Percentiles rank a stretch among this genome's conserved stretches.
These are phyloP conservation scores for Bombus superbus DNA, from an alignment of 1,140 invertebrate species.

Conservation along the genomic window DNA sequence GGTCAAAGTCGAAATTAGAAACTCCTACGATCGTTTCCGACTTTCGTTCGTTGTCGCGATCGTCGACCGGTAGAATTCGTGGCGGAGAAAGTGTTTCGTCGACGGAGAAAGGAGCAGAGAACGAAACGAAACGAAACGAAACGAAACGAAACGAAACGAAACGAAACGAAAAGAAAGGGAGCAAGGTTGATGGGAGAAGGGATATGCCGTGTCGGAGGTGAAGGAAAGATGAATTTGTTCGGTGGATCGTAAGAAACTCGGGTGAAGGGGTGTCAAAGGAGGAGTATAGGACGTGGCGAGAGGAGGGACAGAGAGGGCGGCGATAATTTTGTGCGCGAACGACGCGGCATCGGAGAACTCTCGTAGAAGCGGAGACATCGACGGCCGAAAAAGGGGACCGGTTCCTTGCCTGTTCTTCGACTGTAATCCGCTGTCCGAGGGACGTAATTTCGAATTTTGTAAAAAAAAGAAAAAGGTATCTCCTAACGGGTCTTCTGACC, in stretches of 20 bases:
- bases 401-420: conserved; percentile 55
- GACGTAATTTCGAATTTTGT: conserved; percentile 58
- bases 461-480: conserved; percentile 30
- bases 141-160: conserved; percentile 1
- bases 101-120: not conserved
- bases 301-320: not conserved
- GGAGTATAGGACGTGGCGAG: not conserved
- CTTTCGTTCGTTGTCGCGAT: conserved; percentile 64
- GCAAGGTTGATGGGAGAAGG: not conserved
- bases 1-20: conserved; percentile 73
- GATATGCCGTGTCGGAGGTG: not conserved
- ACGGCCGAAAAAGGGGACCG: conserved; percentile 47
- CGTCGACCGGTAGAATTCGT: conserved; percentile 59
- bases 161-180: conserved; percentile 8
- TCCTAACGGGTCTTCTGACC: conserved; percentile 42
- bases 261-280: not conserved
- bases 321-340: conserved; percentile 36
- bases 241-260: conserved; percentile 22
- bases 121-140: conserved; percentile 6
- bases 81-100: conserved; percentile 72
- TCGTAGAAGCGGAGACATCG: conserved; percentile 43
- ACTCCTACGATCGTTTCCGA: conserved; percentile 70
- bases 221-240: conserved; percentile 48
- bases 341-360: not conserved
- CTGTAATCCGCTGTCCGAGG: conserved; percentile 50